Evolutionary conservation across 2,888 invertebrate species (phyloP), one percentile per base, ranked within the genome.

Genomic region (Vanessa cardui): DNA sequence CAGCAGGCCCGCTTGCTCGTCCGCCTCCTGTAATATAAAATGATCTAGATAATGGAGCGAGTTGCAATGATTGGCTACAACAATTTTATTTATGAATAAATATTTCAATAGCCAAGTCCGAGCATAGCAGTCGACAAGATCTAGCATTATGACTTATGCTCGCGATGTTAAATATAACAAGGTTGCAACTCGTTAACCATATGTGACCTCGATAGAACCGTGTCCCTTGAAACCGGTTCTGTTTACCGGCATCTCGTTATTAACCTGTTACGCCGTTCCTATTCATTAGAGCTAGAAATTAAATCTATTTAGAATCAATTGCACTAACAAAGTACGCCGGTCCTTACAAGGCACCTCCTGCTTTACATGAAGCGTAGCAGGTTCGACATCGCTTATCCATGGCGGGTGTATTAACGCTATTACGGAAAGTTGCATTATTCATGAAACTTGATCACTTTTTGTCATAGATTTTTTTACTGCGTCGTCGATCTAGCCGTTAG

Each of bases 211-310:
- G 49, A 46, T 66, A 61, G 15, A 31, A 61, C 39, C 50, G 18
- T 18, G 61, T 61, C 62, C 61, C 49, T 62, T 26, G 26, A 20
- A 62, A 66, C 66, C 62, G 62, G 68, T 69, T 69, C 66, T 64
- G 66, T 26, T 68, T 64, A 62, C 58, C 47, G 16, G 54, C 72
- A 26, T 16, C 54, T 54, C 12, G 54, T 20, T 12, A 20, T 54
- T 31, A 31, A 54, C 54, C 54, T 54, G 54, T 39, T 9, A 54
- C 33, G 52, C 18, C 18, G 33, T n/a, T 56, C 33, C 12, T 39
- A 39, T 18, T n/a, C n/a, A 52, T 52, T 56, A 56, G 56, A 56
- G 39, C 33, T 31, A 26, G 26, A 31, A 39, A 39, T 12, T 12
- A 39, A 9, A 39, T 16, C 2, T 21, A 52, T 52, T 26, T 52